phyloP scores from a whole-genome alignment of 2,888 invertebrate genomes.

The Eumacrocentrus americanus region DNA sequence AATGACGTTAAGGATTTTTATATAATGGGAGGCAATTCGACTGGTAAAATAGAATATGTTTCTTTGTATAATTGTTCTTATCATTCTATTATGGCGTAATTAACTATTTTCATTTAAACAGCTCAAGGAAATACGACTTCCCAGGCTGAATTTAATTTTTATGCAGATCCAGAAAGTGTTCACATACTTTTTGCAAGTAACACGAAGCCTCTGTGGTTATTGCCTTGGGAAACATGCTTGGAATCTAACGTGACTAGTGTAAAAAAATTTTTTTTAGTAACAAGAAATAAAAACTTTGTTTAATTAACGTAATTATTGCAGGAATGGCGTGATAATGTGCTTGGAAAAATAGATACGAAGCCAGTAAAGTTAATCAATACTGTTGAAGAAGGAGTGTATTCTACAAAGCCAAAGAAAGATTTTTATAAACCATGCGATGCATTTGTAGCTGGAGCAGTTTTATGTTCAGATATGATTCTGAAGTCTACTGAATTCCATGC shows the following conservation, averaged over 20 bases:
- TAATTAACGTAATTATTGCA: constrained; percentile 38
- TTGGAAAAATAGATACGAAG: constrained; percentile 50
- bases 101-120: constrained; percentile 25
- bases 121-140: constrained; percentile 66
- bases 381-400: constrained; percentile 45
- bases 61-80: constrained; percentile 38
- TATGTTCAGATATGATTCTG: constrained; percentile 60
- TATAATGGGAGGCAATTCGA: constrained; percentile 80
- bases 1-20: constrained; percentile 71
- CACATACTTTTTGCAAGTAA: constrained; percentile 71
- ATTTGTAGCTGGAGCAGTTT: constrained; percentile 61
- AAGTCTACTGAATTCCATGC: constrained; percentile 56
- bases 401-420: constrained; percentile 26
- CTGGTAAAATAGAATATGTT: constrained; percentile 67
- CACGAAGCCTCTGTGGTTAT: constrained; percentile 65
- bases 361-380: constrained; percentile 49
- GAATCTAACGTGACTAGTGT: constrained; percentile 50
- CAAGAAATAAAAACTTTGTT: constrained; percentile 3
- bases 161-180: constrained; percentile 78
- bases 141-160: constrained; percentile 80
- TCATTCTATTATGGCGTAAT: neutral
- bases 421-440: constrained; percentile 64
- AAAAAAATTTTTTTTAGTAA: constrained; percentile 10
- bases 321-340: constrained; percentile 54
- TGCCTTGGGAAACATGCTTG: constrained; percentile 75